phyloP scores from a whole-genome alignment of 2,797 vertebrate species.

The Etheostoma nigrum region DNA sequence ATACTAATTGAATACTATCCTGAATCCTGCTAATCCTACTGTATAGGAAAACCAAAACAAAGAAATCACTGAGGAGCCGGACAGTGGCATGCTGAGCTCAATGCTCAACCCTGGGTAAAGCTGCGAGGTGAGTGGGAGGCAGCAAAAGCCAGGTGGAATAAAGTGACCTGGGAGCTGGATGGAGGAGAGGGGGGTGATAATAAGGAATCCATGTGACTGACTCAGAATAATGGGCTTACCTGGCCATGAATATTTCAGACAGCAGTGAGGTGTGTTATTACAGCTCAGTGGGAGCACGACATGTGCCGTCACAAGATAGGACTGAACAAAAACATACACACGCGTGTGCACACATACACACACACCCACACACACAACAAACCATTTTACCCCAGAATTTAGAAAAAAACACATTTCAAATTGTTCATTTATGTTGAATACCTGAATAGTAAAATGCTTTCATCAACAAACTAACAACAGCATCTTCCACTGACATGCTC shows the following conservation, averaged over 20 bases:
- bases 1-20: background rate
- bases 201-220: conserved; percentile 79
- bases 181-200: conserved; percentile 68
- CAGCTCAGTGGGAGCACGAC: conserved; percentile 76
- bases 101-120: conserved; percentile 34
- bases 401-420: conserved; percentile 55
- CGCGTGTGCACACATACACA: background rate
- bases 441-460: conserved; percentile 66
- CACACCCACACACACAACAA: conserved; percentile 47
- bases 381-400: conserved; percentile 46
- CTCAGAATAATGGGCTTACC: conserved; percentile 79
- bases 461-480: conserved; percentile 68
- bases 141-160: conserved; percentile 70
- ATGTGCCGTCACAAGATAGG: conserved; percentile 76
- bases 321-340: conserved; percentile 39
- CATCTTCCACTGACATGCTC: conserved; percentile 65
- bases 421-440: conserved; percentile 62
- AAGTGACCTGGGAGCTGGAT: conserved; percentile 69
- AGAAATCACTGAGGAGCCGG: conserved; percentile 39
- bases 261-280: conserved; percentile 84
- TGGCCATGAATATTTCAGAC: conserved; percentile 85
- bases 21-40: background rate
- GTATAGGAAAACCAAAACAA: conserved; percentile 32
- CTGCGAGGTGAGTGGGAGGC: conserved; percentile 64
- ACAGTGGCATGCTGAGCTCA: conserved; percentile 60